Percentiles rank a stretch among this genome's conserved stretches.
phyloP scores from a whole-genome alignment of 2,113 vertebrate species.

The Hylia prasina region DNA sequence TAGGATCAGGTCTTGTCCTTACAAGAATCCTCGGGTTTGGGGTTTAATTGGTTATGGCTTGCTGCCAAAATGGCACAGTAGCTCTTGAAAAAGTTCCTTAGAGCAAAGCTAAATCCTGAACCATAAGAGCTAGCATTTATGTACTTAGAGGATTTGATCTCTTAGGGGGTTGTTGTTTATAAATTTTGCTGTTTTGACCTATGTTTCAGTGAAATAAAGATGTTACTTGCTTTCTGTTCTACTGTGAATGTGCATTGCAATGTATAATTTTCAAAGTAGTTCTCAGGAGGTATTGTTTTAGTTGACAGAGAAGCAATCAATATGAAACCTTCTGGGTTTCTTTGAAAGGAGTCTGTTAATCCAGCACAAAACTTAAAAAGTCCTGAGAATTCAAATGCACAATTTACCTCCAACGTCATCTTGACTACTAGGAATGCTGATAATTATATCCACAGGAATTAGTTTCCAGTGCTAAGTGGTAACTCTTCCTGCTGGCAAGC shows the following conservation, averaged over 20 bases:
- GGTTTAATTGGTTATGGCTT: neutral
- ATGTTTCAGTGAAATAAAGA: neutral
- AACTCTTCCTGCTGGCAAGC: neutral
- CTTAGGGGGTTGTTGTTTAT: neutral
- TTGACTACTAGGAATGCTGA: neutral
- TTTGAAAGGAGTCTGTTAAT: neutral
- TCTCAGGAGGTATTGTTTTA: neutral
- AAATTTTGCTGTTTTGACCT: neutral
- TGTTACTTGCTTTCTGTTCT: neutral
- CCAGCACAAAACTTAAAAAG: neutral
- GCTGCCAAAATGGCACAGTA: neutral
- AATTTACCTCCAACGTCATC: neutral
- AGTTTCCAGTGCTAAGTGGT: neutral
- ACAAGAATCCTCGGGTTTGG: accelerated
- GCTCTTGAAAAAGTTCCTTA: neutral
- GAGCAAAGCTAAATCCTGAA: neutral
- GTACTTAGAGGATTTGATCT: neutral
- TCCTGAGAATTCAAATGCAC: neutral
- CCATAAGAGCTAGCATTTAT: neutral
- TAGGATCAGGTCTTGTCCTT: neutral
- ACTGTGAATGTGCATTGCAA: neutral
- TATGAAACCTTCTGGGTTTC: neutral
- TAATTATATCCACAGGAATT: neutral
- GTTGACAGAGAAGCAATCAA: neutral
- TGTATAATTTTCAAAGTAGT: neutral